A percentile compares a stretch with the other conserved stretches of the same genome.
phyloP scores from a whole-genome alignment of 1,140 invertebrate genomes.

The Nilaparvata lugens region DNA sequence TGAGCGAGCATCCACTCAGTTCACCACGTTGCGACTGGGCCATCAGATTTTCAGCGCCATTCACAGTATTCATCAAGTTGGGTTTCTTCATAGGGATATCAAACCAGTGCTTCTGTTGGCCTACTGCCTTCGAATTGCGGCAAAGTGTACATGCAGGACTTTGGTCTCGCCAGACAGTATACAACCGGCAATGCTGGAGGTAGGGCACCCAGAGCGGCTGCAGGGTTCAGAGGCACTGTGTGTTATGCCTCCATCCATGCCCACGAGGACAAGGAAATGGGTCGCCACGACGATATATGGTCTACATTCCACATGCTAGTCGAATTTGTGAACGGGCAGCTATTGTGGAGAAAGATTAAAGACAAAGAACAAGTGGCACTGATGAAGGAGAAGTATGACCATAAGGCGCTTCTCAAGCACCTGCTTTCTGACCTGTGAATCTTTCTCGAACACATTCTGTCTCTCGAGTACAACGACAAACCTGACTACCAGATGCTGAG shows the following conservation, averaged over 20 bases:
- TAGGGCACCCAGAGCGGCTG: slow-evolving; percentile 86
- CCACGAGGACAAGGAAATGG: slow-evolving; percentile 99
- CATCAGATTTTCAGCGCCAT: slow-evolving; percentile 97
- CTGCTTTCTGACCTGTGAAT: slow-evolving; percentile 88
- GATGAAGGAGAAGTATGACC: slow-evolving; percentile 97
- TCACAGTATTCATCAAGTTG: slow-evolving; percentile 96
- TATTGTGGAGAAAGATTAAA: slow-evolving; percentile 99
- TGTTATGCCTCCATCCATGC: slow-evolving; percentile 99
- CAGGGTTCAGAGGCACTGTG: slow-evolving; percentile 97
- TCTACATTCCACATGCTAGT: slow-evolving; percentile 99
- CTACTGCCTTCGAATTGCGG: slow-evolving; percentile 79
- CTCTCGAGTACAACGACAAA: slow-evolving; percentile 82
- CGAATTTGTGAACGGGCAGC: slow-evolving; percentile 96
- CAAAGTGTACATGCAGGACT: slow-evolving; percentile 98
- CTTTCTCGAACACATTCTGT: slow-evolving; percentile 85
- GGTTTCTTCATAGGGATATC: slow-evolving; percentile 97
- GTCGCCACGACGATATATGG: slow-evolving; percentile 98
- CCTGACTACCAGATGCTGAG: slow-evolving; percentile 87
- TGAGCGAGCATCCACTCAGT: slow-evolving; percentile 95
- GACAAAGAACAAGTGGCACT: slow-evolving; percentile 96
- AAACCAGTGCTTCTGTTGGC: slow-evolving; percentile 99
- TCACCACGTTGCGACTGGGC: slow-evolving; percentile 89
- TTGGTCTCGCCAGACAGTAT: slow-evolving; percentile 96
- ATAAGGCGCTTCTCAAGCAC: slow-evolving; percentile 85
- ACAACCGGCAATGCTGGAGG: slow-evolving; percentile 93